Evolutionary conservation across 2,113 vertebrate species (phyloP), one percentile per base, ranked within the genome.

Genomic region (Hemicordylus capensis): DNA sequence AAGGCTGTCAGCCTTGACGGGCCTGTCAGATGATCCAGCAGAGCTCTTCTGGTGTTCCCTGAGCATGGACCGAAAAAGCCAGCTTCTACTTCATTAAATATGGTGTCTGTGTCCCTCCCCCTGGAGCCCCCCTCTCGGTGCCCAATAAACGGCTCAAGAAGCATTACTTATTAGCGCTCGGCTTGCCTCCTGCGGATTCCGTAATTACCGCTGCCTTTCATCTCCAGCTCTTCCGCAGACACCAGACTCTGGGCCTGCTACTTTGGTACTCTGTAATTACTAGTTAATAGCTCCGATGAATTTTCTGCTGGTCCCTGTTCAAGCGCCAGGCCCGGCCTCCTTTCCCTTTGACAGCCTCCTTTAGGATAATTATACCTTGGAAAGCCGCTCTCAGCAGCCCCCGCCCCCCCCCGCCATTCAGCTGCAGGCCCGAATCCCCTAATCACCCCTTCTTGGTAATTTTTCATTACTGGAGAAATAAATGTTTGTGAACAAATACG

Each of bases 211-310:
- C 93, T 85, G 88, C 95, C 95, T 95, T 94, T 95, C 94, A 94
- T 90, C 92, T 91, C 86, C n/a, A 78, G 91, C 94, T 94, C 93
- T 73, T 84, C 51, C 88, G 81, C 81, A 80, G 83, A 92, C 94
- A 91, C 94, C 94, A 93, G 93, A 93, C 93, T 94, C 92, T 85
- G 82, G 93, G 93, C 93, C 94, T 90, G 92, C 92, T 89, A 91
- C 95, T 93, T 90, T 92, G 91, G 42, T 28, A 93, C 90, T 93
- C 96, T 95, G 96, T 96, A 97, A 97, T 97, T 97, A 96, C 94
- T 90, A 93, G 95, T 95, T 96, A 96, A 96, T 95, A 95, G 96
- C 93, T 59, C 91, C 90, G 92, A 94, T 93, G 94, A 86, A 88
- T 93, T 94, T 94, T 94, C 92, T 92, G 92, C 89, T 61, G 81